A percentile compares a stretch with the other conserved stretches of the same genome.
Evolutionary conservation across 2,113 vertebrate species (phyloP).

Genomic region (Balaeniceps rex): DNA sequence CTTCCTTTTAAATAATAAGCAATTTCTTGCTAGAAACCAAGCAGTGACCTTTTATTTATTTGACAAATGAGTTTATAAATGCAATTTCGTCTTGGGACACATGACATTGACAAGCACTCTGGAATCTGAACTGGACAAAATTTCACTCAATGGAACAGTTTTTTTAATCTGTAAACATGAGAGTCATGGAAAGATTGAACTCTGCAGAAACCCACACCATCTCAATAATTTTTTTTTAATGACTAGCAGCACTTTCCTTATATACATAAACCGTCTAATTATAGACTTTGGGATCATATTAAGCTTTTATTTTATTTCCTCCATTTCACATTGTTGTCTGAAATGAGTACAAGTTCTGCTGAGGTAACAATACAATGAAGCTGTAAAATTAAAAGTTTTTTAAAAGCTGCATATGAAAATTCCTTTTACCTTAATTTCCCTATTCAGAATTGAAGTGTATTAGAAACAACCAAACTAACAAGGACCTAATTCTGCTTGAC

Average conservation of each 20-base stretch:
- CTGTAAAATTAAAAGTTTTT: background rate
- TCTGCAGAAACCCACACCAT: background rate
- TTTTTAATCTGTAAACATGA: background rate
- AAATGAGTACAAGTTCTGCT: background rate
- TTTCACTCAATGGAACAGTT: background rate
- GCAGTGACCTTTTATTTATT: conserved; percentile 13
- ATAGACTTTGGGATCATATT: background rate
- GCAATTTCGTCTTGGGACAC: background rate
- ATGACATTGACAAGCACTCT: background rate
- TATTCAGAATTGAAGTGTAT: background rate
- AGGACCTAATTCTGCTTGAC: background rate
- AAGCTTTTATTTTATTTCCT: background rate
- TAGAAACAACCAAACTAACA: background rate
- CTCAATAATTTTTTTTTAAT: background rate
- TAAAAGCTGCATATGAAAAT: background rate
- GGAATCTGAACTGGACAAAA: background rate
- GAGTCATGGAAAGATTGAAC: background rate
- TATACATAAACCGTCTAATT: background rate
- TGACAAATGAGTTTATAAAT: background rate
- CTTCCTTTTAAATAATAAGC: background rate
- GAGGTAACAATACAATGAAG: background rate
- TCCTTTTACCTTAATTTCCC: background rate
- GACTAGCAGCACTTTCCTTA: background rate
- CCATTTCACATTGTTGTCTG: background rate
- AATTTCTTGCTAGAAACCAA: background rate